These are phyloP conservation scores for Cossypha heuglini DNA, from an alignment of 2,797 vertebrate species.

Conservation along the genomic window DNA sequence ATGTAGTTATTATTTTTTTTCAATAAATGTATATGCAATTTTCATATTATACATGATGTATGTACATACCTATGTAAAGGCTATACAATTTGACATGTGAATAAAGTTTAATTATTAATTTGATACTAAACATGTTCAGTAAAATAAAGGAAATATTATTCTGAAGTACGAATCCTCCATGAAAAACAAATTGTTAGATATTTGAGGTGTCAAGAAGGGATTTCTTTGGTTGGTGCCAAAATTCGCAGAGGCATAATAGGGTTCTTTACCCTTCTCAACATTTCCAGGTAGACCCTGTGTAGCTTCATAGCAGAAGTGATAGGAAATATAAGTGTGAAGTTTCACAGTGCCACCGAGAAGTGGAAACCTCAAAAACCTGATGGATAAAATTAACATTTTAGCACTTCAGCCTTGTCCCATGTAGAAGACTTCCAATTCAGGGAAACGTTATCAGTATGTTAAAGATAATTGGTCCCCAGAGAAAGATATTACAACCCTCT, in stretches of 20 bases:
- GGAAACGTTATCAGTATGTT: not conserved
- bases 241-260: not conserved
- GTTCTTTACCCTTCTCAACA: not conserved
- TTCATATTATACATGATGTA: not conserved
- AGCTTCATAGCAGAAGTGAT: not conserved
- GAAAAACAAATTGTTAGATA: not conserved
- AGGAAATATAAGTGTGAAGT: not conserved
- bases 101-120: not conserved
- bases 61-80: not conserved
- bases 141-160: not conserved
- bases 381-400: not conserved
- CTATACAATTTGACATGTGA: not conserved
- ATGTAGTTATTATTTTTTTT: not conserved
- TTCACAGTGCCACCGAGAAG: not conserved
- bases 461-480: not conserved
- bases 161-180: not conserved
- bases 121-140: not conserved
- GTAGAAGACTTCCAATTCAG: not conserved
- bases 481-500: not conserved
- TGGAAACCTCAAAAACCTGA: not conserved
- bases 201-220: rapidly evolving
- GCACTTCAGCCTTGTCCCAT: not conserved
- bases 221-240: not conserved
- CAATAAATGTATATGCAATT: not conserved
- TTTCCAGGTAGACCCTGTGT: not conserved